Evolutionary conservation across 2,888 invertebrate genomes (phyloP).

Genomic region (Ellobium chinense): DNA sequence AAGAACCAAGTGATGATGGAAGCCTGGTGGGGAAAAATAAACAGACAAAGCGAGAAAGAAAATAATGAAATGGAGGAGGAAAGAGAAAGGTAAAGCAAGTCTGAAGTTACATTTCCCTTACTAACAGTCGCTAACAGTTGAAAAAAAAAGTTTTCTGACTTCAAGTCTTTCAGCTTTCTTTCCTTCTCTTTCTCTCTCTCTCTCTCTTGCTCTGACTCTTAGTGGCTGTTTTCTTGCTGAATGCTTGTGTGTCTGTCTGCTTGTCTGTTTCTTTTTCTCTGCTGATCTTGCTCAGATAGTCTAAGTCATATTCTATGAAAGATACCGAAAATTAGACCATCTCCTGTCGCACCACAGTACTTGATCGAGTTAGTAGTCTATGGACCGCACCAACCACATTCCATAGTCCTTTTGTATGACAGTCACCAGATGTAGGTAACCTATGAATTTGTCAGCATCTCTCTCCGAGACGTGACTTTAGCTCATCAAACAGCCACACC

Average conservation of each 20-base stretch:
- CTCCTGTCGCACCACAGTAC: too few species aligned
- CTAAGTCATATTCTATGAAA: too few species aligned
- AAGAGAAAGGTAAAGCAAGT: background rate
- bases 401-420: too few species aligned
- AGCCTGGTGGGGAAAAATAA: background rate
- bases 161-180: background rate
- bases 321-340: too few species aligned
- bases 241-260: background rate
- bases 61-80: background rate
- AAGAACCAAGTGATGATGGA: background rate
- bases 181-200: constrained; percentile 1
- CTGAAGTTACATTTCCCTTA: background rate
- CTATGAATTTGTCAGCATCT: too few species aligned
- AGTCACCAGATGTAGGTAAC: too few species aligned
- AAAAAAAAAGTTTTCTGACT: background rate
- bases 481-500: too few species aligned
- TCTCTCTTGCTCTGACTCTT: background rate
- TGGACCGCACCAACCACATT: too few species aligned
- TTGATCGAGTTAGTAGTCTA: too few species aligned
- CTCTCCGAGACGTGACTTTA: too few species aligned
- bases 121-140: background rate
- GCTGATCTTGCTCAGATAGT: too few species aligned
- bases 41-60: background rate
- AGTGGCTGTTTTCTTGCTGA: background rate
- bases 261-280: background rate